Evolutionary conservation across 92 coral and sea anemone genomes (phyloP), one percentile per base, ranked within the genome.

Genomic region (Chrysogorgia sp.): DNA sequence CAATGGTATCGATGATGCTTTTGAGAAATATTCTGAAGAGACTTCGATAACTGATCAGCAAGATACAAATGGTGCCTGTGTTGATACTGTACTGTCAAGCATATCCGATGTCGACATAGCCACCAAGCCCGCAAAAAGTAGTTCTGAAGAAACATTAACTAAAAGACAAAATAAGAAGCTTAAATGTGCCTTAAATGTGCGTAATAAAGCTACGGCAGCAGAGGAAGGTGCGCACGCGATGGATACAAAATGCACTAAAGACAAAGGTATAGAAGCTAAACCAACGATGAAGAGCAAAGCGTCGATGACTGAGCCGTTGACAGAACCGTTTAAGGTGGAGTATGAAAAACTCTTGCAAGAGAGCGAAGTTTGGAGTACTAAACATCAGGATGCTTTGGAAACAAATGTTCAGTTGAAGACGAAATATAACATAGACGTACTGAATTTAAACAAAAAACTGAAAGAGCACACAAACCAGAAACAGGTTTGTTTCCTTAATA

Each of bases 201-300:
- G 53, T 47, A 47, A 15, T 15, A 15, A 7, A 47, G 17, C 14
- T 6, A 47, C 53, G 7, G n/a, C 15, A 15, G 15, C 53, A 15
- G n/a, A 7, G n/a, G 53, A 15, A 15, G 12, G 43, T 37, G 53
- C 53, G 2, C 49, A 34, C 0, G 33, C 15, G 9, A 60, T 69
- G 65, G 79, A 72, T 32, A 19, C 34, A 8, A 72, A 72, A 43
- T 29, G 31, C 20, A 72, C 79, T 0, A 72, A 72, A 55, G 59
- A 88, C 3, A 94, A 94, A 58, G 90, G 96, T 13, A 80, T 88
- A 1, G 97, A 94, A 34, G 88, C 98, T 14, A 91, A 91, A 35
- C 86, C 92, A 13, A 83, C 68, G 19, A 76, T 86, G 62, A 94
- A 94, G 82, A 53, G 79, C 31, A 94, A 94, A 80, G 88, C 88